A percentile compares a stretch with the other conserved stretches of the same genome.
Conservation (phyloP, 2,113 vertebrate species). For the Mesoclemmys tuberculata region DNA sequence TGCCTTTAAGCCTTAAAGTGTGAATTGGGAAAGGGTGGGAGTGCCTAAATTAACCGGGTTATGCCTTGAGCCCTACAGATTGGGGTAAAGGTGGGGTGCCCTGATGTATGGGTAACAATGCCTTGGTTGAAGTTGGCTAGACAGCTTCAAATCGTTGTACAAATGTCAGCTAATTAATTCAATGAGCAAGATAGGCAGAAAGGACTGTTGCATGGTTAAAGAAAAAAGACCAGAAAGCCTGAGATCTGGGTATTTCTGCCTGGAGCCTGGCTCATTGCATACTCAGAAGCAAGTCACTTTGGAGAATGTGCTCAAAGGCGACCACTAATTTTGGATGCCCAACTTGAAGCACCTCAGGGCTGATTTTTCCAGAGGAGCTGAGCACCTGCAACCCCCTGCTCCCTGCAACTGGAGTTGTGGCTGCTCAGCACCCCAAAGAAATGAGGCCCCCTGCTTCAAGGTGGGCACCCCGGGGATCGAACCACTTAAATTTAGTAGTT, state of each 20-base stretch:
- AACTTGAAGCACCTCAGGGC: rapidly evolving
- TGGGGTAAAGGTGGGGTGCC: no score
- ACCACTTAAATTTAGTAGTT: background rate
- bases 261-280: background rate
- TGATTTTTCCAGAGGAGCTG: background rate
- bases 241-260: background rate
- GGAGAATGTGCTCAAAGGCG: background rate
- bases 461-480: background rate
- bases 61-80: no score
- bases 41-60: no score
- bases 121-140: background rate
- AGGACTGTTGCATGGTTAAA: background rate
- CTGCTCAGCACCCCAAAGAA: background rate
- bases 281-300: background rate
- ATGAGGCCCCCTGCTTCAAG: no score
- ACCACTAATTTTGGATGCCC: no score
- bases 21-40: no score
- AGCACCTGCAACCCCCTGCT: background rate
- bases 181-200: background rate
- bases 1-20: no score
- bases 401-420: background rate
- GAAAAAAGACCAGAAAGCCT: background rate
- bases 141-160: background rate
- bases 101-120: no score
- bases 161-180: slow-evolving; percentile 27